Conservation (phyloP, 1,140 invertebrate species). For the Magallana gigas region DNA sequence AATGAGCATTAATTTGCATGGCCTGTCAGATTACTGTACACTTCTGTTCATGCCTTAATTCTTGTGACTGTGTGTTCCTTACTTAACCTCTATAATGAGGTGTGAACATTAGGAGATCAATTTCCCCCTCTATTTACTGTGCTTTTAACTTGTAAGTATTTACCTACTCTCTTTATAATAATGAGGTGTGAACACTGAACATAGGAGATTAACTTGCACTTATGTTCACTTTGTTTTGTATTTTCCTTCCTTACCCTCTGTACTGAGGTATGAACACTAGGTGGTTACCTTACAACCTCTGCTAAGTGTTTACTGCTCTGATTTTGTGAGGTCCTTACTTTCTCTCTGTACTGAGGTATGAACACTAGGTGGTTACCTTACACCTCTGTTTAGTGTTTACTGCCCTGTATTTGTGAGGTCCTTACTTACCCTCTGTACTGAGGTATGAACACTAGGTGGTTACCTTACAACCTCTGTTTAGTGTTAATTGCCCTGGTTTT, state of each 20-base stretch:
- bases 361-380: background rate
- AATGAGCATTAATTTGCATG: too few species aligned
- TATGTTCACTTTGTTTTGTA: background rate
- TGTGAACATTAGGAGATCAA: background rate
- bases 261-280: background rate
- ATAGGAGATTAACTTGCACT: too few species aligned
- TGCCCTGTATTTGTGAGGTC: background rate
- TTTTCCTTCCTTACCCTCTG: background rate
- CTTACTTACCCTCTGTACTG: background rate
- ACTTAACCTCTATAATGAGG: conserved; percentile 94
- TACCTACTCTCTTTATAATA: conserved; percentile 91
- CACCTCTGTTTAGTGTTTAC: too few species aligned
- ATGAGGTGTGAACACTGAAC: background rate
- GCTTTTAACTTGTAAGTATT: background rate
- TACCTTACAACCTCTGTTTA: too few species aligned
- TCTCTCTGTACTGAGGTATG: conserved; percentile 12
- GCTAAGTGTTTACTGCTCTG: too few species aligned
- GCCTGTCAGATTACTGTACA: too few species aligned
- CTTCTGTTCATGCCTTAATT: background rate
- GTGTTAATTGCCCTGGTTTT: background rate
- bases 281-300: too few species aligned
- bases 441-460: background rate
- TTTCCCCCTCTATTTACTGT: background rate
- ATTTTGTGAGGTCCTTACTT: background rate
- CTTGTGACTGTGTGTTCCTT: background rate